phyloP scores from a whole-genome alignment of 2,113 vertebrate species.

The Cynopterus brachyotis region DNA sequence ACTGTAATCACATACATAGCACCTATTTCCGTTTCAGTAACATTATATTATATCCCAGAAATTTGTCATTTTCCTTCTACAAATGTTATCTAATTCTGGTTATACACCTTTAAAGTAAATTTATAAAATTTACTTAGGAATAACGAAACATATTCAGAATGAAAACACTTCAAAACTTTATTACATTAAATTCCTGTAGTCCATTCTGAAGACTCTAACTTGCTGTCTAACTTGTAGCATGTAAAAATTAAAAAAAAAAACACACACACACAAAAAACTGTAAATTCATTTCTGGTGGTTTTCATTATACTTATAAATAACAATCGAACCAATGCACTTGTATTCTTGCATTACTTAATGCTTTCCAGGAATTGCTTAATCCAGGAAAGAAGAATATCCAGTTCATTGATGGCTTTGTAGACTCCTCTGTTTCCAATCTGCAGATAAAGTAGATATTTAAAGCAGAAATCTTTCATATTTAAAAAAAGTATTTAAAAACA shows the following conservation, averaged over 20 bases:
- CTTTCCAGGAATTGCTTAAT: constrained; percentile 80
- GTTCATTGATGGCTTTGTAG: constrained; percentile 82
- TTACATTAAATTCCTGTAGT: neutral
- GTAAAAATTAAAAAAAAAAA: constrained; percentile 16
- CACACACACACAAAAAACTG: too few species aligned
- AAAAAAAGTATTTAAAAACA: constrained; percentile 9
- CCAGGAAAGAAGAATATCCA: constrained; percentile 84
- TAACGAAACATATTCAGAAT: neutral
- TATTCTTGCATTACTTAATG: neutral
- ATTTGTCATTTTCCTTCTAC: neutral
- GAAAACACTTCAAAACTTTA: constrained; percentile 1
- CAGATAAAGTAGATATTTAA: constrained; percentile 19
- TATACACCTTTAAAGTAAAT: constrained; percentile 16
- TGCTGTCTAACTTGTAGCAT: neutral
- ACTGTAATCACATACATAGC: neutral
- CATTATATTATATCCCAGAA: neutral
- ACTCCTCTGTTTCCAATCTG: constrained; percentile 81
- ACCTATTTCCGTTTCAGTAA: neutral
- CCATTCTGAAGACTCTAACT: neutral
- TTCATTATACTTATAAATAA: constrained; percentile 43
- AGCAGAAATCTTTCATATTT: neutral
- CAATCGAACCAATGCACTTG: neutral
- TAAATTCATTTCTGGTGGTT: fast-evolving
- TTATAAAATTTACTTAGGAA: neutral
- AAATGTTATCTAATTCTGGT: neutral